Evolutionary conservation across 1,140 invertebrate genomes (phyloP), one percentile per base, ranked within the genome.

Genomic region (Drosophila teissieri): DNA sequence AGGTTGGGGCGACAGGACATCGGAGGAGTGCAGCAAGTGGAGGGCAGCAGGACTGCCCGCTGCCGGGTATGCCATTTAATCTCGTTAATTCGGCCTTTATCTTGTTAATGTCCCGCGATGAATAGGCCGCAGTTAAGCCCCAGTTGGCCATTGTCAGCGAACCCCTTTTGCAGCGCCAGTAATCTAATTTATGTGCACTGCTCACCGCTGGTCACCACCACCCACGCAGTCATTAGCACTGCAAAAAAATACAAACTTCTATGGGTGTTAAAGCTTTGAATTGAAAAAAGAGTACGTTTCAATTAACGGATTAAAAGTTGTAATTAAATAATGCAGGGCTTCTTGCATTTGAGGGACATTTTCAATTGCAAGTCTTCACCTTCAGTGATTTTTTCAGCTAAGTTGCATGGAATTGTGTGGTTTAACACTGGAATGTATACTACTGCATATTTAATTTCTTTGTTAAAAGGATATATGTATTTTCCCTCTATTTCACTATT

Each of bases 41-140:
- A 7, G 46, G 44, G 42, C 56, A 17, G n/a, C n/a, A n/a, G n/a
- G n/a, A 15, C 6, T 31, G 3, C 27, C 31, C 27, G 52, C 14
- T 4, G 15, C 15, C 36, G 34, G 64, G 52, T 58, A 55, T 63
- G 70, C 75, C 75, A 67, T 78, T 84, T 89, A 89, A 89, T 89
- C 84, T 84, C 73, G 80, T 89, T 89, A 89, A 89, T 89, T 68
- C 77, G 58, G 61, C 65, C 76, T 89, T 89, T 89, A 89, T 89
- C 77, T 65, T 69, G 69, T 89, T 89, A 80, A 84, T 83, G 68
- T 48, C 51, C 57, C 53, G 55, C 64, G 64, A 46, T 58, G 51
- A 63, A 39, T 60, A 56, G 40, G 60, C 31, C 46, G 17, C 46
- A 68, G 55, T 49, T 46, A 17, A 7, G 19, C 24, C 11, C 11